Conservation (phyloP, 2,113 vertebrate species). For the Equus przewalskii region DNA sequence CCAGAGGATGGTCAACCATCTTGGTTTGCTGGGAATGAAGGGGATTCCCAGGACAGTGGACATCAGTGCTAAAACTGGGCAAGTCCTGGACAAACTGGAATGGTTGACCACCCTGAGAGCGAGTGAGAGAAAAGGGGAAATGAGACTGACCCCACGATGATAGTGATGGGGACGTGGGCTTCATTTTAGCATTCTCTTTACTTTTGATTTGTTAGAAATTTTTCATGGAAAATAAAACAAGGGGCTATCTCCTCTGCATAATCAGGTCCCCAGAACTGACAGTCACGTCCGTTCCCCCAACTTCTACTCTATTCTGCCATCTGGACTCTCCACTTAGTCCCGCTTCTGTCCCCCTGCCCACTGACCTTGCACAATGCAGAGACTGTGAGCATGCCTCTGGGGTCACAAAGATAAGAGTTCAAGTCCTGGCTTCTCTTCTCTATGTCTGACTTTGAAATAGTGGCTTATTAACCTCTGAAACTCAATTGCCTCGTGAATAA, state of each 20-base stretch:
- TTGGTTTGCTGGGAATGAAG: background rate
- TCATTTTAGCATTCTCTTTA: background rate
- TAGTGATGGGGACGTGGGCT: background rate
- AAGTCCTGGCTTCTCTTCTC: background rate
- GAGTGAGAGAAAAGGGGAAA: background rate
- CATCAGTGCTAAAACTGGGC: background rate
- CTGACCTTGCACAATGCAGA: background rate
- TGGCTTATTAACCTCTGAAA: background rate
- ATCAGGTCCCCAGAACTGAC: background rate
- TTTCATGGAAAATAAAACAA: background rate
- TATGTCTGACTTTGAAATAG: background rate
- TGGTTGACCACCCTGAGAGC: background rate
- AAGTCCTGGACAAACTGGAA: background rate
- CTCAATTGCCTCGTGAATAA: background rate
- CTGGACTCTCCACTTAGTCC: background rate
- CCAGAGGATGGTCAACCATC: background rate
- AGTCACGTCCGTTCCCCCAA: background rate
- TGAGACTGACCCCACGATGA: background rate
- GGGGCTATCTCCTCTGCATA: background rate
- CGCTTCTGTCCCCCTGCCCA: background rate
- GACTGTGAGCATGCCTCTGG: too few species aligned
- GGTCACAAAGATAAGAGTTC: background rate
- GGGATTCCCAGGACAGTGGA: background rate
- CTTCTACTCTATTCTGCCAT: background rate
- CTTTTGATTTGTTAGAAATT: background rate